phyloP scores from a whole-genome alignment of 2,113 vertebrate genomes.

The Deroptyus accipitrinus region DNA sequence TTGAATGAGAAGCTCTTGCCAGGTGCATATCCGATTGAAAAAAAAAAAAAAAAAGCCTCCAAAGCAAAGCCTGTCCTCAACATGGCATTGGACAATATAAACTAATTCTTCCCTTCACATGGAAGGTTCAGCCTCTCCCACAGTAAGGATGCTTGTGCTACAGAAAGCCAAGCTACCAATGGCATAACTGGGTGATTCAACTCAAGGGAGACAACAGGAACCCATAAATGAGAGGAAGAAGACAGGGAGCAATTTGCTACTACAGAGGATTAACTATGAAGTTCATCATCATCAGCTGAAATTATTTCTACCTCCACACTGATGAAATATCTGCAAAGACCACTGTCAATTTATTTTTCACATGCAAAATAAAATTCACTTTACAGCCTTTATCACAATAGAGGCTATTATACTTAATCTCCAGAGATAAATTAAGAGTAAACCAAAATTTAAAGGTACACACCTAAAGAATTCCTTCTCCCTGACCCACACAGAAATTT shows the following conservation, averaged over 20 bases:
- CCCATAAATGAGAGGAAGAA: background rate
- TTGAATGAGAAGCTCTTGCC: background rate
- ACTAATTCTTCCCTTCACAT: background rate
- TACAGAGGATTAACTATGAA: background rate
- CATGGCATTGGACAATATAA: accelerated
- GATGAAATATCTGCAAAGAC: accelerated
- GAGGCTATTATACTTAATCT: background rate
- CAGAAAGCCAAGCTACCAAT: background rate
- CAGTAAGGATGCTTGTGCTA: background rate
- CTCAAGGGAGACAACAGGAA: background rate
- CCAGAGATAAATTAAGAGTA: background rate
- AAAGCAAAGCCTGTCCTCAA: background rate
- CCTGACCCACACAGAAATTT: background rate
- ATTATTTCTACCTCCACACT: background rate
- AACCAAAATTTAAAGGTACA: background rate
- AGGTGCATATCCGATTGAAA: background rate
- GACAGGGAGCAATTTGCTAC: background rate
- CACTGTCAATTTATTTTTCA: background rate
- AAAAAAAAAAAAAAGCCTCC: background rate
- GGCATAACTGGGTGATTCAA: background rate
- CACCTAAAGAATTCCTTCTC: background rate
- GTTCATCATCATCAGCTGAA: background rate
- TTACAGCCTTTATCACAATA: background rate
- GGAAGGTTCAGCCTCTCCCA: background rate
- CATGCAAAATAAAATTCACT: background rate